Evolutionary conservation across 2,888 invertebrate species (phyloP), one percentile per base, ranked within the genome.

Genomic region (Pyrocoelia pectoralis): DNA sequence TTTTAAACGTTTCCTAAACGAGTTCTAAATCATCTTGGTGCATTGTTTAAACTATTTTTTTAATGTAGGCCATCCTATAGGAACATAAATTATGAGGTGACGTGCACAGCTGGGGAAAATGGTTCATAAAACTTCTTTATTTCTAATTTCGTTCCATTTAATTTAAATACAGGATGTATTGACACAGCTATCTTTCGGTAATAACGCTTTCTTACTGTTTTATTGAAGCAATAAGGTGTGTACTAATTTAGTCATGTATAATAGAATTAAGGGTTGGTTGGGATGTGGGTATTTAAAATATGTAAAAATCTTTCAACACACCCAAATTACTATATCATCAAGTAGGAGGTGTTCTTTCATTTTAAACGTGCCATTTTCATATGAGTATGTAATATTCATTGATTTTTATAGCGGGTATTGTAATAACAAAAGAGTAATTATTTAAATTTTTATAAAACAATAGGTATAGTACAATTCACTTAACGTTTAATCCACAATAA

Each of bases 61-160:
- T 55, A 61, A 49, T 61, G 55, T 19, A 15, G 33, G 53, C 29
- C 59, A 53, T 46, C 52, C 59, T 33, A 59, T 52, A 59, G 52
- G 46, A 59, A 53, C 52, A 53, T 59, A 53, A 59, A 59, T 59
- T 59, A 29, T 53, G 46, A 41, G 17, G n/a, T 18, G 59, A 53
- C 59, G 53, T 53, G 59, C 52, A 53, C 19, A 48, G 29, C 43
- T 53, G 48, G 15, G 15, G 5, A 19, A 24, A 24, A 24, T 43
- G 43, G 43, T 43, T 17, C 15, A 43, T 43, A 43, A 43, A 43
- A 15, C n/a, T 40, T 4, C 5, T 12, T 40, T 40, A 24, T 24
- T n/a, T 33, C 33, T 33, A 2, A 33, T 43, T 43, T 43, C 2
- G 1, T 43, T 17, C 43, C 15, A 43, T 13, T 17, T 12, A 12